Base-by-base conservation (phyloP, 2,113 vertebrate species). In the Pampusana beccarii region DNA sequence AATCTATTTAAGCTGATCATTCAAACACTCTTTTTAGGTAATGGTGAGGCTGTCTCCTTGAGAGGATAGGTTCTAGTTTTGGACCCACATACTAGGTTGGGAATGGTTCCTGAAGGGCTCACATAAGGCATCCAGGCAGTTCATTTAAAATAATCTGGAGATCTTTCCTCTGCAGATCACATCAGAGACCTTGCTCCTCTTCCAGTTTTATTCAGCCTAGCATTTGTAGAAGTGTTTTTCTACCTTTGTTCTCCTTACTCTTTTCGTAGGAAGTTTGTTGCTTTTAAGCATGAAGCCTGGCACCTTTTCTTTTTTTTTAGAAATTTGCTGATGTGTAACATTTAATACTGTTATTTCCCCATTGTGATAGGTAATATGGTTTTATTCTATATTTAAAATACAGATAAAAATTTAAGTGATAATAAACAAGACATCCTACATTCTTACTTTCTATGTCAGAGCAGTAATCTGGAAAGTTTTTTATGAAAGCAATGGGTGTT, bases 311-410 rank as follows among this genome's bases (percentile, higher is more conserved):
- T 28, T 44, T 44, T 44, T 44, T 44, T 44, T 44, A 78, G 28
- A 73, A 74, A 71, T 34, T n/a, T 89, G 3, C 8, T 60, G 6
- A 33, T 31, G 3, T 53, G 4, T 34, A 64, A 21, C 26, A 74
- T 70, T 62, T 78, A 5, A 70, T 57, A 62, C 4, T 58, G 31
- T 50, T 83, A 46, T n/a, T 86, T 34, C 6, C 3, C 5, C 58
- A 86, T 72, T 57, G 8, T 78, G 9, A 51, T 19, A 65, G 2
- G 12, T 69, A 38, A 18, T 8, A 8, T 17, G 6, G 2, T 28
- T 91, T 82, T 80, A 88, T 58, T 57, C 6, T 64, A 9, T 42
- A 61, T 67, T 75, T 20, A 91, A 87, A 94, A 67, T 26, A n/a
- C 8, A 7, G 8, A 7, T 71, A 13, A 77, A 10, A 8, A 34